Percentiles rank a stretch among this genome's conserved stretches.
phyloP scores from a whole-genome alignment of 2,113 vertebrate species.

The Chamaea fasciata region DNA sequence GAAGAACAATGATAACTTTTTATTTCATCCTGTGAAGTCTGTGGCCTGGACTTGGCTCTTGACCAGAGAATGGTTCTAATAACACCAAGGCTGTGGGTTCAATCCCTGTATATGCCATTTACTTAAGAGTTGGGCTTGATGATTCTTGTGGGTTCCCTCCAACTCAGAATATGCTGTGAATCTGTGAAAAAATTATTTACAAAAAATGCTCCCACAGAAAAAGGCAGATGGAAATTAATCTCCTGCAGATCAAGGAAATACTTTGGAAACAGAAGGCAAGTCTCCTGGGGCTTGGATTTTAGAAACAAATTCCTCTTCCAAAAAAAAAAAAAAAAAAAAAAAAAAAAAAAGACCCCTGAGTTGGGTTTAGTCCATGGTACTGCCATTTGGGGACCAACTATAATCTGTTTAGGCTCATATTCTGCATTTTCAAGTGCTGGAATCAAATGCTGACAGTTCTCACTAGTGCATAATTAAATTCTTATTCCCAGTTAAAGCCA shows the following conservation, averaged over 20 bases:
- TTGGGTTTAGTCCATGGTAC: neutral
- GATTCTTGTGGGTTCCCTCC: neutral
- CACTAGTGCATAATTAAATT: neutral
- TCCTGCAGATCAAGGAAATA: neutral
- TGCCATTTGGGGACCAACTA: neutral
- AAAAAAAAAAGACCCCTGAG: neutral
- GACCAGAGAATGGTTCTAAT: neutral
- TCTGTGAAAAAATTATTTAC: neutral
- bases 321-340: neutral
- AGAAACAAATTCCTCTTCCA: neutral
- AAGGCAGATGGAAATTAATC: neutral
- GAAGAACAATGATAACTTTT: neutral
- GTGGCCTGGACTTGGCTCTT: neutral
- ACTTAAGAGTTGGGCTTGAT: neutral
- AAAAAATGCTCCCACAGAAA: neutral
- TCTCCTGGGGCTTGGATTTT: neutral
- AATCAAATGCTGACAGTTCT: neutral
- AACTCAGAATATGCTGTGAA: neutral
- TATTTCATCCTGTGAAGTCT: neutral
- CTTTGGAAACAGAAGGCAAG: neutral
- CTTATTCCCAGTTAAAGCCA: neutral
- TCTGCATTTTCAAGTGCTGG: neutral
- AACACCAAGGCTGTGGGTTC: neutral
- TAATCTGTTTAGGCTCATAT: neutral
- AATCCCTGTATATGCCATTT: neutral